Evolutionary conservation across 1,140 invertebrate genomes (phyloP), one percentile per base, ranked within the genome.

Genomic region (Steinernema feltiae): DNA sequence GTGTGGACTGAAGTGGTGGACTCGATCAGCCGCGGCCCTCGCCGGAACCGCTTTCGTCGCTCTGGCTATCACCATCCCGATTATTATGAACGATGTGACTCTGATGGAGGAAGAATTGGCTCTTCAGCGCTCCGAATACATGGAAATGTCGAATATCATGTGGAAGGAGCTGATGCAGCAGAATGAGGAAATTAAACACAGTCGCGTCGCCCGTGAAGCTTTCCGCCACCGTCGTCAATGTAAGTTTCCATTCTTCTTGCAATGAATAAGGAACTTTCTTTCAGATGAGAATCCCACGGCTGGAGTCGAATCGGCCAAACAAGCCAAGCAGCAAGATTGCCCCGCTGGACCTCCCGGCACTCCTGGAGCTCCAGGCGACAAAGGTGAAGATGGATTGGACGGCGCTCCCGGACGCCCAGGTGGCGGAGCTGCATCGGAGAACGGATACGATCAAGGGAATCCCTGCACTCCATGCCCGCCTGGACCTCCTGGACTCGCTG

Each of bases 121-220:
- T 30, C 24, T 69, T 29, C 63, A 72, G 17, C 69, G 72, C 18
- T 46, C 31, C 18, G 72, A 69, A 32, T 77, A 75, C 32, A 70
- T 71, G 31, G 76, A 77, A 24, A 74, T 72, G n/a, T 77, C 76
- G 32, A 77, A 77, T 71, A 24, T 74, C 18, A 31, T 77, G 32
- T 77, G 76, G 76, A 77, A 74, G 29, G 76, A 77, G n/a, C 32
- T 77, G 32, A 69, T 73, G n/a, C 32, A 48, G 15, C 72, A 77
- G 30, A 73, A 77, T 27, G 53, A 63, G 15, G 53, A 63, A 21
- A 63, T 63, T 17, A 77, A 69, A 27, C 32, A 70, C 29, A 63
- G 31, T 18, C 53, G 76, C 69, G 53, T 32, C 32, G 48, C 72
- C 18, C 69, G 72, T 32, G 69, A 74, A 29, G 46, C 76, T 30